Evolutionary conservation across 2,888 invertebrate species (phyloP), one percentile per base, ranked within the genome.

Genomic region (Apamea crenata): DNA sequence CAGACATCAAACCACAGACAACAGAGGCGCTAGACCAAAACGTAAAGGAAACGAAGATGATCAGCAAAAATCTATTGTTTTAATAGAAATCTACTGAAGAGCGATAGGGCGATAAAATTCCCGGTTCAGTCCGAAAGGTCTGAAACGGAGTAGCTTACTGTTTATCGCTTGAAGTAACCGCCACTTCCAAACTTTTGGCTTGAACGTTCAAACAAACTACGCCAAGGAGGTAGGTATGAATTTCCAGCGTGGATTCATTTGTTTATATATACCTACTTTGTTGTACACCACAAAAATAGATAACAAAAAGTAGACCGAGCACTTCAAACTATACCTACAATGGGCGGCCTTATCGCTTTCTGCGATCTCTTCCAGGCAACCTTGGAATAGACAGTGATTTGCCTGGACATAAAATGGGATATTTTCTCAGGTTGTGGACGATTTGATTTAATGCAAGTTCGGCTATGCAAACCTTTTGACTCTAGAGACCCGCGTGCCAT

Each of bases 11-110:
- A 61, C 12, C 14, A 63, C 53, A 71, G 63, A 40, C 29, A 69
- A 18, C 74, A 69, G 65, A 77, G 14, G 63, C 71, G 47, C 47
- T 67, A 82, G 71, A 84, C 86, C 74, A 69, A 44, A 77, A 74
- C 86, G 56, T 18, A 36, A n/a, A 85, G 77, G 77, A 82, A 82
- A 66, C 21, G 1, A 14, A 72, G 69, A 68, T 68, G 67, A 61
- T 61, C 32, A 5, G 25, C 59, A 74, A 85, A 71, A 81, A 21
- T 8, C 8, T 47, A 67, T 68, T 67, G 67, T 85, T 65, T 71
- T n/a, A 63, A 74, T 65, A 29, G 10, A n/a, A 67, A 72, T 65
- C 25, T 25, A 66, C 14, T 74, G n/a, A 76, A 82, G 50, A 85
- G 44, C 6, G 71, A 53, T 56, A 14, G 5, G 47, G 32, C 73